Evolutionary conservation across 23 tunicate species (phyloP), one percentile per base, ranked within the genome.

Genomic region (Trididemnum nubilum): DNA sequence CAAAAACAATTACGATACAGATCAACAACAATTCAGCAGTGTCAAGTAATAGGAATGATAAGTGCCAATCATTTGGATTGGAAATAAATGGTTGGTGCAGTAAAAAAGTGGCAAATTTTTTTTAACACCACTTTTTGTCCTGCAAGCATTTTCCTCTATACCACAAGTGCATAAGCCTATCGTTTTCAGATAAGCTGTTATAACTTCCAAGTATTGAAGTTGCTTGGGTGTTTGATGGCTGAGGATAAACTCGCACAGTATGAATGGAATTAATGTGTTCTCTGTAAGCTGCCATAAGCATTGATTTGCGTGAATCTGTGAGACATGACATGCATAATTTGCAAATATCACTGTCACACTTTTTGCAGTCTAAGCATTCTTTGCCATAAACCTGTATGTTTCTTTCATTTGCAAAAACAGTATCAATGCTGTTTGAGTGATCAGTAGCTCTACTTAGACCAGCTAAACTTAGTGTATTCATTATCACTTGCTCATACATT

Each of bases 401-500:
- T 36, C 77, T 64, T 29, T 65, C 84, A 64, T 58, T 77, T 18
- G 31, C 67, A 2, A 52, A 33, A 4, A 77, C 39, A 27, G 12
- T 32, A 25, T 77, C 80, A 54, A 54, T 32, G 32, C 33, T 57
- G 29, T 73, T 34, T 39, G 36, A 24, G 19, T 54, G 34, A 33
- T 52, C 27, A 51, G 61, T 31, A 2, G 52, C 78, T 26, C 29
- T 21, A 37, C 24, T 57, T 12, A 91, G 28, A 2, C 97, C 97
- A 67, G 67, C 87, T 34, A 91, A 66, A 36, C 71, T 80, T 5
- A 91, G 35, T 12, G 97, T 85, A 51, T 76, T 85, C 44, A 71
- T 79, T 19, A 91, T 36, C 28, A 92, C 94, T 66, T 94, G 86
- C 54, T 94, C 88, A 49, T 94, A 94, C 88, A 94, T 78, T 31